Base-by-base conservation (phyloP, 2,113 vertebrate genomes). In the Gulo gulo region DNA sequence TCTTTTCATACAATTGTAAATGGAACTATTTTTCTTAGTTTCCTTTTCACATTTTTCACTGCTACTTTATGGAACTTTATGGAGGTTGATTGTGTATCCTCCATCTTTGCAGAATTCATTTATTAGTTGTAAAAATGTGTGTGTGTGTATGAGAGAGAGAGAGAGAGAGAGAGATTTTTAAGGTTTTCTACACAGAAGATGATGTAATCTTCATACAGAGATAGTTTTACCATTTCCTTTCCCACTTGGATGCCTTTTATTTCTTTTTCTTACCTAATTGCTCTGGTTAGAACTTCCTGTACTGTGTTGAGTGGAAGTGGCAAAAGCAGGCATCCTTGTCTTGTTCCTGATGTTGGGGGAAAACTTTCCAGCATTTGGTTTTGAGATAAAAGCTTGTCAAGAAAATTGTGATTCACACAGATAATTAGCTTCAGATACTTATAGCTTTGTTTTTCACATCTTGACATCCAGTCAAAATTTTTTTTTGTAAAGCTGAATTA, bases 341-440 rank as follows among this genome's bases (percentile, higher is more conserved):
- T 59, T 55, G 5, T 74, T 88, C 61, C 47, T 50, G 42, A 42
- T 92, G 39, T 36, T 69, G 57, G 31, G 47, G 45, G 34, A 71
- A 94, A 34, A 34, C 67, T 91, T 61, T 85, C 50, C n/a, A 82
- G n/a, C 21, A 42, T 96, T 95, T 79, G 26, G 26, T 86, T 95
- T 91, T 90, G 82, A 87, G 52, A 80, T 88, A 69, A 73, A 95
- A 67, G 14, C 26, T 26, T 88, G 20, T 59, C 5, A 91, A 91
- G 61, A 78, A 78, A 74, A 80, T 73, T 80, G 7, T 88, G 59
- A 94, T 34, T 92, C 39, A 59, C 21, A 6, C 13, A 61, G 36
- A 63, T 69, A 73, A 76, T 45, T 87, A 88, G 39, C 73, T 79
- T 18, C 21, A 86, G 69, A 65, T 76, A 82, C 36, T 65, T 39